Conservation (phyloP, 2,797 vertebrate species). For the Trachurus trachurus region DNA sequence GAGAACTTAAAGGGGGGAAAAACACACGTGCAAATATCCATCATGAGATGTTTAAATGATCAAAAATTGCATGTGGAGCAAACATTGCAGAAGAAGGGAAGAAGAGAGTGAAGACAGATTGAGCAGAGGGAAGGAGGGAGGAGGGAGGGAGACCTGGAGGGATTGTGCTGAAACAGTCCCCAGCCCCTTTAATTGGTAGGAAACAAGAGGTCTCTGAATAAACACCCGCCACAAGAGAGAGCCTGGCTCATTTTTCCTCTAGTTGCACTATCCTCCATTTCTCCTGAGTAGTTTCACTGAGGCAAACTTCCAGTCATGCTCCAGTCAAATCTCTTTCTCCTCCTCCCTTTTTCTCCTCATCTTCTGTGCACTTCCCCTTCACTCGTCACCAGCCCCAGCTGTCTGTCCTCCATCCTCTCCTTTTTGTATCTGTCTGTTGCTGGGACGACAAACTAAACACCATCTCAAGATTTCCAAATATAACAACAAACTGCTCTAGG, state of each 20-base stretch:
- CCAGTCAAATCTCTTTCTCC: conserved; percentile 53
- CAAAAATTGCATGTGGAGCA: conserved; percentile 53
- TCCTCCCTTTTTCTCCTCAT: conserved; percentile 30
- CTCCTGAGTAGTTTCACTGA: conserved; percentile 62
- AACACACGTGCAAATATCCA: conserved; percentile 14
- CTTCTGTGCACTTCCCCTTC: conserved; percentile 61
- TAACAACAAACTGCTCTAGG: conserved; percentile 64
- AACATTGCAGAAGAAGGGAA: conserved; percentile 38
- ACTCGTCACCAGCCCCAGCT: conserved; percentile 70
- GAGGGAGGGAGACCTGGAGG: conserved; percentile 39
- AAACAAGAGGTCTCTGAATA: conserved; percentile 80
- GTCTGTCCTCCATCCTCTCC: conserved; percentile 67
- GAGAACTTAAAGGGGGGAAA: conserved; percentile 4
- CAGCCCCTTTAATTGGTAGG: conserved; percentile 77
- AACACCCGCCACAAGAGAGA: conserved; percentile 76
- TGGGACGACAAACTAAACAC: conserved; percentile 76
- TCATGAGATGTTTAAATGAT: conserved; percentile 48
- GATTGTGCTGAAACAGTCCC: conserved; percentile 67
- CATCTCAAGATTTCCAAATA: conserved; percentile 78
- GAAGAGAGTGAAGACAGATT: conserved; percentile 60
- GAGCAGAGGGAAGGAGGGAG: conserved; percentile 45
- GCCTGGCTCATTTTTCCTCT: conserved; percentile 64
- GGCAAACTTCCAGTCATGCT: conserved; percentile 52
- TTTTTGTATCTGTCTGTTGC: conserved; percentile 76
- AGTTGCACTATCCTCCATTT: conserved; percentile 37